phyloP scores from a whole-genome alignment of 2,888 invertebrate genomes.

The Acronicta leporina region DNA sequence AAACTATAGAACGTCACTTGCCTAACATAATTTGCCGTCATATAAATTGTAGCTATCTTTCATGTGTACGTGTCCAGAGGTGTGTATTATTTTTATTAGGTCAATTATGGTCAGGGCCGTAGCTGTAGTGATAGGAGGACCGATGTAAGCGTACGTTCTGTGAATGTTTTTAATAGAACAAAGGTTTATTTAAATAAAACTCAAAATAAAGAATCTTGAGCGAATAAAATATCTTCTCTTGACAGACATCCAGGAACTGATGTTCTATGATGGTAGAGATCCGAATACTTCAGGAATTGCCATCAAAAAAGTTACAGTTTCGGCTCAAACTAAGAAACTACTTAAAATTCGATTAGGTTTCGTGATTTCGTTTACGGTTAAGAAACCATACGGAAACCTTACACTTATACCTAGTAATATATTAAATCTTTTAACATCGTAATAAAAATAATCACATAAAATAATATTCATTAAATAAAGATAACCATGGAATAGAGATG shows the following conservation, averaged over 20 bases:
- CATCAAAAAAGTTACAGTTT: too few species aligned
- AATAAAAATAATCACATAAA: too few species aligned
- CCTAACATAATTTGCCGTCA: conserved; percentile 27
- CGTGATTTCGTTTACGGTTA: too few species aligned
- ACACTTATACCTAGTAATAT: too few species aligned
- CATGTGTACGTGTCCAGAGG: conserved; percentile 53
- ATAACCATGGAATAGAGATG: conserved; percentile 6
- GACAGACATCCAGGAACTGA: too few species aligned
- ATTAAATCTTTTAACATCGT: too few species aligned
- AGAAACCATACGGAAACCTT: too few species aligned
- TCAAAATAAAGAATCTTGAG: conserved; percentile 11
- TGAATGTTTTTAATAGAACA: conserved; percentile 37
- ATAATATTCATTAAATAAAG: neutral
- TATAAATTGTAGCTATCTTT: conserved; percentile 25
- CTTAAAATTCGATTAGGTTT: too few species aligned
- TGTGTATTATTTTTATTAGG: conserved; percentile 61
- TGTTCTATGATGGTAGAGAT: too few species aligned
- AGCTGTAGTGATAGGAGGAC: conserved; percentile 56
- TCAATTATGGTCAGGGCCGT: conserved; percentile 60
- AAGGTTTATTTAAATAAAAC: conserved; percentile 43
- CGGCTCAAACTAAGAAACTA: too few species aligned
- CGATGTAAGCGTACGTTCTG: conserved; percentile 64
- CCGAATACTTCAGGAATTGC: too few species aligned
- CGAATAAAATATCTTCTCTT: neutral
- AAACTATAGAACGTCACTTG: neutral